Conservation (phyloP, 2,113 vertebrate genomes). For the Megaptera novaeangliae region DNA sequence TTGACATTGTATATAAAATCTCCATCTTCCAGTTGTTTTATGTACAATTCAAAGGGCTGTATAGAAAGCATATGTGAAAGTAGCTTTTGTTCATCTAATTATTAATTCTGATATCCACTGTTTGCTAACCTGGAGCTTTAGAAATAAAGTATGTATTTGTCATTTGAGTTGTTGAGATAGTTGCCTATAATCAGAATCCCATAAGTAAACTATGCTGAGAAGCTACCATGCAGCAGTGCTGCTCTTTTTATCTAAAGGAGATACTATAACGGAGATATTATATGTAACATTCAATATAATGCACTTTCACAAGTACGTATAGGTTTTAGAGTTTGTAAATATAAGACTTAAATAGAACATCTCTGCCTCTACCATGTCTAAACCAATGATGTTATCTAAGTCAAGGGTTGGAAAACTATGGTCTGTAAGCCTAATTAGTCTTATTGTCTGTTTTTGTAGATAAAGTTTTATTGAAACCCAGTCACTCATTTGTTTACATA, state of each 20-base stretch:
- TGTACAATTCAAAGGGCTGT: neutral
- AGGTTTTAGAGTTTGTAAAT: neutral
- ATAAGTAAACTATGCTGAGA: neutral
- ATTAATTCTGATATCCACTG: conserved; percentile 7
- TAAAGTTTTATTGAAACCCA: neutral
- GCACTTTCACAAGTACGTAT: neutral
- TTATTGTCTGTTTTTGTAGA: neutral
- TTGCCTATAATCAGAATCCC: neutral
- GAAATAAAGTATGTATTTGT: neutral
- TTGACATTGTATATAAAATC: conserved; percentile 26
- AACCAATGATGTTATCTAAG: neutral
- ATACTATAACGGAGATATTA: neutral
- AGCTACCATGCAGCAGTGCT: neutral
- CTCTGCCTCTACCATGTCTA: neutral
- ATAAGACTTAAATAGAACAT: neutral
- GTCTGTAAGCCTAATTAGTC: neutral
- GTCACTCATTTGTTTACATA: neutral
- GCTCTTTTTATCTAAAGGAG: neutral
- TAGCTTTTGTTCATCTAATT: neutral
- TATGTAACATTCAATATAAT: neutral
- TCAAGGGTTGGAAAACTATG: neutral
- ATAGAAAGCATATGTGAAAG: neutral
- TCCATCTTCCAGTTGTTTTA: conserved; percentile 13
- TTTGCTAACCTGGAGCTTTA: neutral
- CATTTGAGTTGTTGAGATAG: neutral